Base-by-base conservation (phyloP, 2,888 invertebrate genomes). In the Hesperia comma region DNA sequence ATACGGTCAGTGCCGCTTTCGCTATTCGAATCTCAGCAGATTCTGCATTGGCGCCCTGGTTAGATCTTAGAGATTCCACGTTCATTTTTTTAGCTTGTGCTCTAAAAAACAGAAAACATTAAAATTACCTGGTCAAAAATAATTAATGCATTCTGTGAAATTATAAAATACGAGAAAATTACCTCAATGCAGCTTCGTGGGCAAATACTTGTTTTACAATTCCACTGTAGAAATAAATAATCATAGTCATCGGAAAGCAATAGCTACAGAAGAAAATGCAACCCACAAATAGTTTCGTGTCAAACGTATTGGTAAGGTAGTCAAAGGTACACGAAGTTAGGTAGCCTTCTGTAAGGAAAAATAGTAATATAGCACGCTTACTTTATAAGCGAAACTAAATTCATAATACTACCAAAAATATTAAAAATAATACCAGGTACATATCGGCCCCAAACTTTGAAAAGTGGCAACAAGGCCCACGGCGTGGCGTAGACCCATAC, bases 81-180 rank as follows among this genome's bases (percentile, higher is more conserved):
- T 97, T 97, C 97, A 97, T 98, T 87, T 97, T 97, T 80, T 97
- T 97, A 0, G 97, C 97, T 84, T 93, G 91, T 73, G 87, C 90
- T 71, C 92, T 92, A 73, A 49, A 58, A 32, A 26, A 2, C 2
- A 4, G 26, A 26, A 5, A 26, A 4, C 3, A 26, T 26, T 26
- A 26, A 26, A 5, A 26, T 26, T 2, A 26, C n/a, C n/a, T n/a
- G 26, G 3, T 26, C 5, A 26, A 4, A 26, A 26, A 5, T 26
- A 26, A 26, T 26, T 26, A 4, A 10, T 12, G 12, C 37, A 37
- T 12, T 6, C 1, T 37, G 21, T 60, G 19, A 49, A 19, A 49
- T 49, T 19, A 19, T 19, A 10, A 3, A 19, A 49, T 49, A 17
- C 17, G 8, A 21, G 14, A n/a, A 21, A 17, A 58, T 68, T 79